Evolutionary conservation across 2,113 vertebrate species (phyloP), one percentile per base, ranked within the genome.

Genomic region (Jacana jacana): DNA sequence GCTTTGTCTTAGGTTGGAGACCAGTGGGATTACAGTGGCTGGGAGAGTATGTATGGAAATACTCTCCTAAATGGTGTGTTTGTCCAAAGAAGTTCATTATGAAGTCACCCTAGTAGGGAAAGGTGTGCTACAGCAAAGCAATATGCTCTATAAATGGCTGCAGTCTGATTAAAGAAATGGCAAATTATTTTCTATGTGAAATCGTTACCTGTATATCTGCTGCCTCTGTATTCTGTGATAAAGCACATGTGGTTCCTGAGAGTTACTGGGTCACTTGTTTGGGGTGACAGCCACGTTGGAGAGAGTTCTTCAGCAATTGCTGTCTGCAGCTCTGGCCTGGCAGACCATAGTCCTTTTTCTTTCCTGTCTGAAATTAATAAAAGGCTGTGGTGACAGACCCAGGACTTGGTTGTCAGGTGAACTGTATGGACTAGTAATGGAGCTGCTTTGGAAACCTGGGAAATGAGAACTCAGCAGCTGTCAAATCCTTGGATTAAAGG

Each of bases 381-480:
- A 35, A 49, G 48, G 35, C 60, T 7, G 15, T 72, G 30, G 30
- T 48, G 52, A 79, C 30, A 44, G 35, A 63, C 40, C 9, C 27
- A 44, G 48, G 61, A 51, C 28, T 65, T 71, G 78, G 28, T 17
- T 65, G 39, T 66, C 72, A 33, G 18, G n/a, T 40, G 25, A 37
- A 46, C 28, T 0, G 0, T 31, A 13, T 6, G 37, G n/a, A 9
- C 24, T 57, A 51, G 31, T 33, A 40, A 18, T 2, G n/a, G 37
- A 31, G 37, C 37, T 65, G 44, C 58, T 83, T 52, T 60, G 44
- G 58, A 83, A 78, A 83, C 14, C 11, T 40, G 9, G 33, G 33
- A 27, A 40, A 25, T 15, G 19, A 31, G 51, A 17, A n/a, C n/a
- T n/a, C n/a, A n/a, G n/a, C 52, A 66, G 3, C 24, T 66, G 16